Percentiles rank a stretch among this genome's conserved stretches.
Conservation (phyloP, 1,140 invertebrate genomes). For the Oryctes rhinoceros region DNA sequence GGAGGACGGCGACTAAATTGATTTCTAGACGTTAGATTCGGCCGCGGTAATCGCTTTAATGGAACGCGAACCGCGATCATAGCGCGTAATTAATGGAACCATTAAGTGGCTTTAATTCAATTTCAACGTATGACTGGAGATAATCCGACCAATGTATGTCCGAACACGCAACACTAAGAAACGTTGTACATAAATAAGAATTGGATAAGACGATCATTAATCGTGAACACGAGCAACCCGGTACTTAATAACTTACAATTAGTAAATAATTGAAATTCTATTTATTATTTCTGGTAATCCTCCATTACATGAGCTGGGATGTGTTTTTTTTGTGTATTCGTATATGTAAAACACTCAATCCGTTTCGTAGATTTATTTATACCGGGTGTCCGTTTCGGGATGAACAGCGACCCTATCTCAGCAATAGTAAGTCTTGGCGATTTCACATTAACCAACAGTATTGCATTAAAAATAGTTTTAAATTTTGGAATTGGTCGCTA, state of each 20-base stretch:
- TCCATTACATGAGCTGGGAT: too few species aligned
- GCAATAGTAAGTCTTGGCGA: too few species aligned
- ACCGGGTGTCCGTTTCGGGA: too few species aligned
- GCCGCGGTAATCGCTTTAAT: conserved; percentile 17
- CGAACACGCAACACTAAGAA: not conserved
- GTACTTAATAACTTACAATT: not conserved
- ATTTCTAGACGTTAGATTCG: conserved; percentile 12
- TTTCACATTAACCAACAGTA: too few species aligned
- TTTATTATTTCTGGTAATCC: not conserved
- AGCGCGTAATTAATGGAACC: conserved; percentile 8
- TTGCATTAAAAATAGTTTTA: too few species aligned
- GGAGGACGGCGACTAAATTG: not conserved
- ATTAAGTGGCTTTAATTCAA: conserved; percentile 18
- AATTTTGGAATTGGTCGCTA: too few species aligned
- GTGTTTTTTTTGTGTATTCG: too few species aligned
- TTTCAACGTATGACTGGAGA: not conserved
- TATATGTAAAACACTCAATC: too few species aligned
- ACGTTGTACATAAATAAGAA: not conserved
- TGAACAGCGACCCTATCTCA: too few species aligned
- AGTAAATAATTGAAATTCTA: not conserved
- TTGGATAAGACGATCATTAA: not conserved
- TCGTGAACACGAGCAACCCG: not conserved
- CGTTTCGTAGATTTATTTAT: too few species aligned
- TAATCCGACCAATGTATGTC: not conserved
- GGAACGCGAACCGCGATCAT: conserved; percentile 12